Evolutionary conservation across 2,888 invertebrate species (phyloP).

Genomic region (Monochamus alternatus): DNA sequence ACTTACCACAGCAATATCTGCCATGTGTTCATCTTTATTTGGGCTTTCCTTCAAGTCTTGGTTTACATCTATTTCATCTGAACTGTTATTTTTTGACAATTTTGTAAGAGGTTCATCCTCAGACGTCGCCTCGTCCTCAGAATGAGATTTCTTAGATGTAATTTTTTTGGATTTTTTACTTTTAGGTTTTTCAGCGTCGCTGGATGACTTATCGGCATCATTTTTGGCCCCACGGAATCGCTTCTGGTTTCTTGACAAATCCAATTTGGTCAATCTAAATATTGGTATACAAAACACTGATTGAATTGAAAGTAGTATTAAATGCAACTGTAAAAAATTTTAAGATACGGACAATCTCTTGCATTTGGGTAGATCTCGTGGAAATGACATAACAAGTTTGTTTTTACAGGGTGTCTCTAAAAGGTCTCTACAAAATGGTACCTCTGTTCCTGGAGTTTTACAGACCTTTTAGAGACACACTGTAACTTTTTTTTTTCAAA

Average conservation of each 20-base stretch:
- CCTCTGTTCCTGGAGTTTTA: too few species aligned
- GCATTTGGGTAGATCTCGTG: too few species aligned
- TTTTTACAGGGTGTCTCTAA: too few species aligned
- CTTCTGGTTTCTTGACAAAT: slow-evolving; percentile 47
- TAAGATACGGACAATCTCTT: too few species aligned
- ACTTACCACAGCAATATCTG: slow-evolving; percentile 33
- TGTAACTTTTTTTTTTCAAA: too few species aligned
- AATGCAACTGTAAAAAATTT: too few species aligned
- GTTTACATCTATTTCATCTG: slow-evolving; percentile 52
- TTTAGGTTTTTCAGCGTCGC: slow-evolving; percentile 46
- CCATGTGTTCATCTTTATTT: slow-evolving; percentile 36
- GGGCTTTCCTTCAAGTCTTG: slow-evolving; percentile 41
- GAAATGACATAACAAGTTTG: too few species aligned
- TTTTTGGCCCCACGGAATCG: slow-evolving; percentile 30
- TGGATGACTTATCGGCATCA: slow-evolving; percentile 48
- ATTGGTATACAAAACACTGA: neutral
- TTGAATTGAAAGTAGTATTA: too few species aligned
- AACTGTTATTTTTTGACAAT: slow-evolving; percentile 62
- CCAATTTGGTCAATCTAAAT: slow-evolving; percentile 53
- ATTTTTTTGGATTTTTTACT: slow-evolving; percentile 49
- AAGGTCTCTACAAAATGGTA: too few species aligned
- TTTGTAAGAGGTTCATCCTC: slow-evolving; percentile 40
- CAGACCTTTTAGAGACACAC: too few species aligned
- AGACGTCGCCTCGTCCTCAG: slow-evolving; percentile 31
- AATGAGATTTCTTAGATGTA: slow-evolving; percentile 28